Evolutionary conservation across 2,888 invertebrate genomes (phyloP).

Genomic region (Baronia brevicornis): DNA sequence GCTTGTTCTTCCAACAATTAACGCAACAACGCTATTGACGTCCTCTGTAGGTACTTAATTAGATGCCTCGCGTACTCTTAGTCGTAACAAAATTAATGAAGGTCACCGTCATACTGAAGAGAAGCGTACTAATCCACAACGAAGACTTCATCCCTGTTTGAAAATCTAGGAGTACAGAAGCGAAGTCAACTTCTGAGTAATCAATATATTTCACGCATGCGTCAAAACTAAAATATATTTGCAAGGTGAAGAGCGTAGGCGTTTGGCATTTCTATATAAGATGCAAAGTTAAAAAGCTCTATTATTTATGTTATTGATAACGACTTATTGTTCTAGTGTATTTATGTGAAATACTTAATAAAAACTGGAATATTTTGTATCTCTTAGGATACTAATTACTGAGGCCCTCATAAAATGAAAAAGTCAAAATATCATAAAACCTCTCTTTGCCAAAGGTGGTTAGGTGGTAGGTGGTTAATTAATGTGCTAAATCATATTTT

Average conservation of each 20-base stretch:
- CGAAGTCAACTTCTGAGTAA: slow-evolving; percentile 49
- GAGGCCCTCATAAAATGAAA: too few species aligned
- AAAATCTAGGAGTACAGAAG: slow-evolving; percentile 29
- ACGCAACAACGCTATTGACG: slow-evolving; percentile 18
- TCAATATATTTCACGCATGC: slow-evolving; percentile 71
- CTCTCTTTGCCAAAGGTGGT: too few species aligned
- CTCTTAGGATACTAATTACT: too few species aligned
- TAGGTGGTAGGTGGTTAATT: too few species aligned
- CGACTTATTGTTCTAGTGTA: too few species aligned
- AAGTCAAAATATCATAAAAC: too few species aligned
- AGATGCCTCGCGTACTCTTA: slow-evolving; percentile 23
- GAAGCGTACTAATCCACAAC: slow-evolving; percentile 9
- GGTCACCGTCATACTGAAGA: slow-evolving; percentile 18
- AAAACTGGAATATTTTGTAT: too few species aligned
- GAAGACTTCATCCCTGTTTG: slow-evolving; percentile 11
- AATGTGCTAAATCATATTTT: too few species aligned
- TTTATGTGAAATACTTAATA: too few species aligned
- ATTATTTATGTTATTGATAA: too few species aligned
- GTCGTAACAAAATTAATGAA: slow-evolving; percentile 17
- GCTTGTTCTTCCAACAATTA: slow-evolving; percentile 20
- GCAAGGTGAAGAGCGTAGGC: slow-evolving; percentile 29
- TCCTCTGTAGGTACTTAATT: slow-evolving; percentile 9
- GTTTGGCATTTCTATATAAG: slow-evolving; percentile 28
- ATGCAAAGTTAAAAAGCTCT: too few species aligned
- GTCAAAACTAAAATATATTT: slow-evolving; percentile 32